Conservation (phyloP, 1,140 invertebrate species). For the Drosophila watanabei region DNA sequence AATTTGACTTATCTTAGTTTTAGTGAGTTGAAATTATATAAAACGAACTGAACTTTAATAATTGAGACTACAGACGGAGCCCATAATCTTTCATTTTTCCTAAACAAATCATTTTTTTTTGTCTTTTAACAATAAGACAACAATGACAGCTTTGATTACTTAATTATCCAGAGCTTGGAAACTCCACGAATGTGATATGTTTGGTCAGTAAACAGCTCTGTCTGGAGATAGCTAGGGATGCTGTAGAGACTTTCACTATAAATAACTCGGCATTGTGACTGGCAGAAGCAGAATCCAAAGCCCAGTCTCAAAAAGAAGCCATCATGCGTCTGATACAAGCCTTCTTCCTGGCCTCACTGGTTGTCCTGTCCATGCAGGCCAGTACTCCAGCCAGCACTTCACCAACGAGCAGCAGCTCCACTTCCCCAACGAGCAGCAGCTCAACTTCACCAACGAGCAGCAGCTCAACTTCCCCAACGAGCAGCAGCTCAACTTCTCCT, state of each 20-base stretch:
- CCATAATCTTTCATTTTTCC: not conserved
- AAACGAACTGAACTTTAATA: not conserved
- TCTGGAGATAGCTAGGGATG: constrained; percentile 8
- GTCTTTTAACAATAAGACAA: not conserved
- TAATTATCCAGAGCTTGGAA: constrained; percentile 11
- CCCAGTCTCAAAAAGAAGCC: not conserved
- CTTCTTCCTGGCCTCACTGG: not conserved
- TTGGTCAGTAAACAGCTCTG: constrained; percentile 1
- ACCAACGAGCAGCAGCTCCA: not conserved
- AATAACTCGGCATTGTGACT: not conserved
- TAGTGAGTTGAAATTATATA: too few species aligned
- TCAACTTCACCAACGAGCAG: not conserved
- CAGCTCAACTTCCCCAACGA: not conserved
- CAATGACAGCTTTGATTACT: constrained; percentile 14
- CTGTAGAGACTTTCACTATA: constrained; percentile 18
- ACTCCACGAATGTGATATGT: not conserved
- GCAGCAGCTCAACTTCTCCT: not conserved
- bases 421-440: not conserved
- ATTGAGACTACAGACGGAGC: not conserved
- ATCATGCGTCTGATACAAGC: constrained; percentile 8
- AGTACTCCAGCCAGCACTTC: not conserved
- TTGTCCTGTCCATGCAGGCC: constrained; percentile 1
- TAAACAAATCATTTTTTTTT: not conserved
- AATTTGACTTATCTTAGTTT: too few species aligned
- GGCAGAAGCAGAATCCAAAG: not conserved